Conservation (phyloP, 2,888 invertebrate genomes). For the Axea sp. region DNA sequence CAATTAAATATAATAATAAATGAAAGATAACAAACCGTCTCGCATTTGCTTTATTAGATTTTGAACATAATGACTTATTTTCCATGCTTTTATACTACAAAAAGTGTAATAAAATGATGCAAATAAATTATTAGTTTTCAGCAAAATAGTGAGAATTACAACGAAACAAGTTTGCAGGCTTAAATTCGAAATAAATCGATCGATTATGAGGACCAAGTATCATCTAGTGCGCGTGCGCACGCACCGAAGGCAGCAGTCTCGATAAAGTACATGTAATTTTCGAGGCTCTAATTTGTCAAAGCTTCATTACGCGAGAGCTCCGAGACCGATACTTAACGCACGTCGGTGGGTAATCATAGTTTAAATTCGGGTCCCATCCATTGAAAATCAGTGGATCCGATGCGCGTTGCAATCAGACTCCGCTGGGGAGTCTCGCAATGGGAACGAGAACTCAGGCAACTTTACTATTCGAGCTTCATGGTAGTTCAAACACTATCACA, state of each 20-base stretch:
- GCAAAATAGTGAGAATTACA: conserved; percentile 53
- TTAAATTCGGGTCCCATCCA: conserved; percentile 79
- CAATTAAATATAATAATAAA: no score
- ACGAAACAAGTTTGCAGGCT: conserved; percentile 44
- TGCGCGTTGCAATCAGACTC: conserved; percentile 77
- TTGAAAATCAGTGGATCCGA: conserved; percentile 79
- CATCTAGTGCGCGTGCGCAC: conserved; percentile 50
- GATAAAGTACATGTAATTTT: conserved; percentile 75
- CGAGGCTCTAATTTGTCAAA: conserved; percentile 78
- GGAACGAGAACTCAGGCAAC: conserved; percentile 56
- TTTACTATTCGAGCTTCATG: conserved; percentile 50
- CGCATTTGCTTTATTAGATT: no score
- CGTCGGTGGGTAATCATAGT: conserved; percentile 77
- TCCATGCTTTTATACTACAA: no score
- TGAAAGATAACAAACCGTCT: no score
- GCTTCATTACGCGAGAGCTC: conserved; percentile 76
- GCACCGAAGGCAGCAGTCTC: conserved; percentile 39
- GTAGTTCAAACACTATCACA: conserved; percentile 73
- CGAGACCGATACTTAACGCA: conserved; percentile 77
- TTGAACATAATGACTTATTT: conserved; percentile 9
- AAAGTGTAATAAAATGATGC: background rate
- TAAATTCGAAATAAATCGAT: conserved; percentile 66
- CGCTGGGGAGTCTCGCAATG: conserved; percentile 56
- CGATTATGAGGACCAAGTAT: conserved; percentile 58
- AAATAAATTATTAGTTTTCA: no score